A percentile compares a stretch with the other conserved stretches of the same genome.
These are phyloP conservation scores for Caenorhabditis angaria DNA, from an alignment of 2,888 invertebrate species.

Conservation along the genomic window DNA sequence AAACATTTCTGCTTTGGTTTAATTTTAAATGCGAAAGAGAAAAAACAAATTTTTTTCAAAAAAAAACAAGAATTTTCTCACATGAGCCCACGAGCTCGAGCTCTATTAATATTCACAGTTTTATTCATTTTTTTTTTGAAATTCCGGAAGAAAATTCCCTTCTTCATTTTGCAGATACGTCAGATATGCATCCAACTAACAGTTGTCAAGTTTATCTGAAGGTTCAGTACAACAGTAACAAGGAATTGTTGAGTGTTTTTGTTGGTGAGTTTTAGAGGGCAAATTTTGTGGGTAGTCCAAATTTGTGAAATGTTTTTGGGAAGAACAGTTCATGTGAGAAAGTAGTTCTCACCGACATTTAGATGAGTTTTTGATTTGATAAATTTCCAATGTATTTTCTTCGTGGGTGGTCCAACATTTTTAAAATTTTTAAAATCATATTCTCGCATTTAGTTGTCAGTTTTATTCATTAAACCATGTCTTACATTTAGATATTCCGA, in stretches of 20 bases:
- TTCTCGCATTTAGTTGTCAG: too few relatives aligned
- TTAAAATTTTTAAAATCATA: neutral
- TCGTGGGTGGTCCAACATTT: neutral
- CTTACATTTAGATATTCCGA: too few relatives aligned
- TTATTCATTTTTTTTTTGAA: neutral
- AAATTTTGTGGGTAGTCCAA: neutral
- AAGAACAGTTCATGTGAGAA: neutral
- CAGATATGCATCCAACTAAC: slow-evolving; percentile 10
- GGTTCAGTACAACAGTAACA: slow-evolving; percentile 30
- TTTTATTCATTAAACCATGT: too few relatives aligned
- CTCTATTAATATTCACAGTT: slow-evolving; percentile 7
- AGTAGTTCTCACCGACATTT: too few relatives aligned
- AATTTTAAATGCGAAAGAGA: slow-evolving; percentile 2
- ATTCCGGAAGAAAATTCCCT: too few relatives aligned
- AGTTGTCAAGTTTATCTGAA: slow-evolving; percentile 47
- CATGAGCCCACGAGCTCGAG: neutral
- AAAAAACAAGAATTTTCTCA: slow-evolving; percentile 2
- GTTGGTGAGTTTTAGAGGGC: slow-evolving; percentile 29
- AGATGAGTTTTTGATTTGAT: too few relatives aligned
- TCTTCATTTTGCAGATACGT: slow-evolving; percentile 15
- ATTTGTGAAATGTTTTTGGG: neutral
- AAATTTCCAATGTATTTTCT: too few relatives aligned
- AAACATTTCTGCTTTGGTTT: neutral
- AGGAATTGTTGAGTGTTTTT: slow-evolving; percentile 36
- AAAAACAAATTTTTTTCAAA: neutral